Conservation (phyloP, 2,797 vertebrate species). For the Protosalanx chinensis region DNA sequence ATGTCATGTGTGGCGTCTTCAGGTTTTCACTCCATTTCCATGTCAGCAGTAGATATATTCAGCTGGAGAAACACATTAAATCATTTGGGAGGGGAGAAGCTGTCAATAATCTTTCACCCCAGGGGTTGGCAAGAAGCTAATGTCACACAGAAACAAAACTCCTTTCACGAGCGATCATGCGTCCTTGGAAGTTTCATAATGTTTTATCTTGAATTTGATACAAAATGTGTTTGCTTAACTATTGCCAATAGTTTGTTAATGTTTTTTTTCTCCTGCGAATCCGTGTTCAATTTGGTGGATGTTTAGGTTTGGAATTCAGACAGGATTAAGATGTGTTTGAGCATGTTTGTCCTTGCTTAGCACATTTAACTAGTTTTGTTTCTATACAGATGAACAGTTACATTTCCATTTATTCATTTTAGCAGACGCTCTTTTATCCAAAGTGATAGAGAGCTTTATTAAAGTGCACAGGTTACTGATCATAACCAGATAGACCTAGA, state of each 20-base stretch:
- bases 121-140: neutral
- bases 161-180: too few relatives aligned
- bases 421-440: too few relatives aligned
- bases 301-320: constrained; percentile 46
- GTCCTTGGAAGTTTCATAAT: too few relatives aligned
- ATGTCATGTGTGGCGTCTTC: constrained; percentile 35
- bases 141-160: neutral
- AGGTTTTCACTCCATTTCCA: constrained; percentile 44
- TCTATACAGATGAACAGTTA: constrained; percentile 40
- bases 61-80: neutral
- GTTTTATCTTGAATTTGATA: neutral
- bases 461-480: too few relatives aligned
- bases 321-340: constrained; percentile 59
- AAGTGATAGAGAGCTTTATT: too few relatives aligned
- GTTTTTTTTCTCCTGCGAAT: constrained; percentile 5
- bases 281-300: constrained; percentile 44
- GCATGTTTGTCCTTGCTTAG: constrained; percentile 55
- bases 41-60: constrained; percentile 38
- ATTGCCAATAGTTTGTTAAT: neutral
- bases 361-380: constrained; percentile 27
- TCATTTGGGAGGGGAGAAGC: neutral
- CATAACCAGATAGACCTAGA: too few relatives aligned
- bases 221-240: neutral
- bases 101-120: neutral
- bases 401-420: too few relatives aligned